phyloP scores from a whole-genome alignment of 1,140 invertebrate genomes.

The Psilanteris sp. region DNA sequence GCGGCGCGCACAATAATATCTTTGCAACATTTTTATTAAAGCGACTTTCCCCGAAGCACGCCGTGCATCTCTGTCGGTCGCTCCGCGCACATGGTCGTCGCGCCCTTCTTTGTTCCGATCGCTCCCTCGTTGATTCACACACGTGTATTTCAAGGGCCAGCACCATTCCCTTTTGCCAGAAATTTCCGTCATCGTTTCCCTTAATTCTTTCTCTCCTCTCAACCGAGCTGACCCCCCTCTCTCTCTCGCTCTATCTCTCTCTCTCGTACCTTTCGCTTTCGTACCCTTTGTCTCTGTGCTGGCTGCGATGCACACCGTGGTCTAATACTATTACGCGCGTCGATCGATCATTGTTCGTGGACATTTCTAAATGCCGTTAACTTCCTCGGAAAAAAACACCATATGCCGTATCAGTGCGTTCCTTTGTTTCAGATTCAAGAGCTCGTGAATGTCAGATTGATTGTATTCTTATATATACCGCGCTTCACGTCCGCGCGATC shows the following conservation, averaged over 20 bases:
- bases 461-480: too few relatives aligned
- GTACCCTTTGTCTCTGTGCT: slow-evolving; percentile 34
- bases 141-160: slow-evolving; percentile 51
- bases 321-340: slow-evolving; percentile 45
- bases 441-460: slow-evolving; percentile 27
- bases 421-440: slow-evolving; percentile 26
- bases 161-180: slow-evolving; percentile 33
- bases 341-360: slow-evolving; percentile 57
- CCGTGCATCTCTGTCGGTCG: slow-evolving; percentile 21
- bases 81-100: slow-evolving; percentile 47
- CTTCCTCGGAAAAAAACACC: slow-evolving; percentile 37
- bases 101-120: slow-evolving; percentile 54
- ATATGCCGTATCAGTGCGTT: slow-evolving; percentile 27
- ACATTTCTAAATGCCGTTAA: slow-evolving; percentile 54
- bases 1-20: too few relatives aligned
- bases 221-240: not conserved
- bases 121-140: slow-evolving; percentile 52
- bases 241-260: slow-evolving; percentile 4
- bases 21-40: not conserved
- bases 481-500: slow-evolving; percentile 32
- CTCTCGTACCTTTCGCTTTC: slow-evolving; percentile 9
- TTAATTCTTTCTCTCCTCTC: slow-evolving; percentile 34
- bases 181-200: slow-evolving; percentile 43
- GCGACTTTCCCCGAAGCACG: slow-evolving; percentile 5
- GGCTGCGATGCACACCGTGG: slow-evolving; percentile 36